A percentile compares a stretch with the other conserved stretches of the same genome.
These are phyloP conservation scores for Cydia strobilella DNA, from an alignment of 1,140 invertebrate species.

Conservation along the genomic window DNA sequence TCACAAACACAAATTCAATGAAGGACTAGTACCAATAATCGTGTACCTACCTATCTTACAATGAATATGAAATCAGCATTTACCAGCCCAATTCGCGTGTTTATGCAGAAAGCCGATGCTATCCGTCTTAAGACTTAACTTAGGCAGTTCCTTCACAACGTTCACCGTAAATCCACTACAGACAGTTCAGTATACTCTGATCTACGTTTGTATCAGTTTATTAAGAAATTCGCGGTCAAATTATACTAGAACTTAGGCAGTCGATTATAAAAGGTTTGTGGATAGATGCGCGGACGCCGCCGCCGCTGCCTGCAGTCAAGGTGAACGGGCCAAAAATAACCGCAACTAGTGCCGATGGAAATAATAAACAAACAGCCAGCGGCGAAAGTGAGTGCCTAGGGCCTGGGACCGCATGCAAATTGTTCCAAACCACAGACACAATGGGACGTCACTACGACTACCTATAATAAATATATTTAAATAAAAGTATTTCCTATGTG, in stretches of 20 bases:
- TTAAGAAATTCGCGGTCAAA: background rate
- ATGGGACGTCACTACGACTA: background rate
- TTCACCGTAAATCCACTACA: background rate
- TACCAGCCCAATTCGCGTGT: background rate
- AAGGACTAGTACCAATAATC: background rate
- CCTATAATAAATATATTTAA: background rate
- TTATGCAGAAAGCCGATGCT: background rate
- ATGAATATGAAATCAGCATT: background rate
- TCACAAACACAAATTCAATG: no score
- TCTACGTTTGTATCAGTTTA: background rate
- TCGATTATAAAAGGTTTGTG: background rate
- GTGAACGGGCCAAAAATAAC: conserved; percentile 62
- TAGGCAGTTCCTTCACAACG: background rate
- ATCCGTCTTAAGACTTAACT: background rate
- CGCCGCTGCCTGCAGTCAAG: conserved; percentile 49
- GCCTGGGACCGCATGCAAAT: background rate
- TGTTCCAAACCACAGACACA: background rate
- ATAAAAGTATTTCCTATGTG: background rate
- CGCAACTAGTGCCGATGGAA: conserved; percentile 46
- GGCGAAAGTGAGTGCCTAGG: conserved; percentile 49
- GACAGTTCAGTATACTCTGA: background rate
- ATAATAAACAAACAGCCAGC: conserved; percentile 44
- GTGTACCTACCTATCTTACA: background rate
- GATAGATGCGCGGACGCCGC: conserved; percentile 30
- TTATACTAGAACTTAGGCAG: background rate